Base-by-base conservation (phyloP, 2,797 vertebrate species). In the Danio choprae region DNA sequence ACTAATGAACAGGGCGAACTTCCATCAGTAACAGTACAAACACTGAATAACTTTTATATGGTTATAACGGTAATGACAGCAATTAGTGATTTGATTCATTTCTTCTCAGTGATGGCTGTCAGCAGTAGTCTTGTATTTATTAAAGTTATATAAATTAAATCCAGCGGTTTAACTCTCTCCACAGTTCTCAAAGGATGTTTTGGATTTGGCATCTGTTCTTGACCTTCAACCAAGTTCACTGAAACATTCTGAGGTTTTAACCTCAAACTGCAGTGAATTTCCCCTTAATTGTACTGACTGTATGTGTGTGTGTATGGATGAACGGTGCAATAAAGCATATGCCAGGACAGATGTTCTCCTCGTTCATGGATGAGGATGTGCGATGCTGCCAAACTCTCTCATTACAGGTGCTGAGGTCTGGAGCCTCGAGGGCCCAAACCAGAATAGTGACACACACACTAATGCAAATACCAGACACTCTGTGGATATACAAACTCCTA, bases 281-380 rank as follows among this genome's bases (percentile, higher is more conserved):
- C 59, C 46, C 68, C 82, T 84, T 86, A 84, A 80, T 74, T 60
- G 48, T 55, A 16, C 20, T 50, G 53, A 0, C 16, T 29, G 9
- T 60, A 71, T 48, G 29, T 62, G 22, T 62, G 64, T 63, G 41
- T 79, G 70, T 80, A 84, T 79, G 58, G 76, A 72, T 80, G 81
- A 80, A 74, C 68, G 43, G 81, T 81, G 82, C 84, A 86, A 85
- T 67, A 83, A 68, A 63, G 86, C 89, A 87, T 90, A 89, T 89
- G 88, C 63, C 44, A 56, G 73, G 76, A 84, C 90, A 90, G 89
- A 89, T 91, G 91, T 88, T 89, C 74, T 79, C 85, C 83, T 84
- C 84, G 73, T 83, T 87, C 81, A 81, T 84, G 53, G 83, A 85
- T 64, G 75, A 70, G 63, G 79, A 43, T 46, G 86, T 67, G 68